Conservation (phyloP, 2,888 invertebrate species). For the Deroplatys truncata region DNA sequence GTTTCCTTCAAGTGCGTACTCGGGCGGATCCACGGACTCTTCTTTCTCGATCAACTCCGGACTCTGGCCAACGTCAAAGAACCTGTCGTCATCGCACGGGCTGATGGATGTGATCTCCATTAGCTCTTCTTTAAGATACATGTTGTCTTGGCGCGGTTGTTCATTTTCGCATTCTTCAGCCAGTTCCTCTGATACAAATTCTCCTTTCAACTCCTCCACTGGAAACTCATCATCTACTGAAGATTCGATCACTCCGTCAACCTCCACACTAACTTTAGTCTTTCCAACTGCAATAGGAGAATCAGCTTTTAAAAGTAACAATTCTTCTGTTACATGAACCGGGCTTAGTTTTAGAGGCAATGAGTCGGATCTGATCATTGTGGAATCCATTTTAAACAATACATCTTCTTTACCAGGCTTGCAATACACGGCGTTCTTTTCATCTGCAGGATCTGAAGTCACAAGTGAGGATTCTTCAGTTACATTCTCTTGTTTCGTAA, state of each 20-base stretch:
- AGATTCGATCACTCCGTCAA: background rate
- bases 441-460: background rate
- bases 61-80: background rate
- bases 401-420: background rate
- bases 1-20: background rate
- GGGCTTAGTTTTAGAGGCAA: background rate
- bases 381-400: background rate
- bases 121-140: background rate
- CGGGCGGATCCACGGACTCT: background rate
- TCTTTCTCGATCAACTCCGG: background rate
- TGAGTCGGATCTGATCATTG: background rate
- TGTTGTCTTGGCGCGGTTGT: background rate
- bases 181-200: background rate
- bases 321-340: background rate
- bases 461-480: background rate
- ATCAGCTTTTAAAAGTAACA: background rate
- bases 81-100: background rate
- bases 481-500: background rate
- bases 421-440: background rate
- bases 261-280: background rate
- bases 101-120: background rate
- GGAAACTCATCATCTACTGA: background rate
- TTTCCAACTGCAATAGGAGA: background rate
- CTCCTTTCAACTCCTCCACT: background rate
- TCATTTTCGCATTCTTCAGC: background rate